These are phyloP conservation scores for Bombus waltoni DNA, from an alignment of 1,140 invertebrate genomes.

Conservation along the genomic window DNA sequence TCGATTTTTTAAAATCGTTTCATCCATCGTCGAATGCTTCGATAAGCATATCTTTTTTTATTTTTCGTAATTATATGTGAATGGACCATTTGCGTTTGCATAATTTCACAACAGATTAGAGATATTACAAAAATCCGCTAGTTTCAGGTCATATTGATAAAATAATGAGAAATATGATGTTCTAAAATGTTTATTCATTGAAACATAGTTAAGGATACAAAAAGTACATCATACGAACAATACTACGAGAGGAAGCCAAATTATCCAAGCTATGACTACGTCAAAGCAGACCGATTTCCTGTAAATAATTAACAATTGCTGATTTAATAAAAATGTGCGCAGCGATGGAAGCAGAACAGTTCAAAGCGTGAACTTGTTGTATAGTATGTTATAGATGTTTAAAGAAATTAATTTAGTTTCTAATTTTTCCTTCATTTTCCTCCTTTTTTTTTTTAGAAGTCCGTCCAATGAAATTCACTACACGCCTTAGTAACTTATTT, in stretches of 20 bases:
- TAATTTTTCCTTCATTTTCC: background rate
- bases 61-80: background rate
- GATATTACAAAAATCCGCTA: background rate
- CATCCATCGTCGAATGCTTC: background rate
- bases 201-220: constrained; percentile 47
- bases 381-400: background rate
- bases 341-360: constrained; percentile 30
- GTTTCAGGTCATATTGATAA: background rate
- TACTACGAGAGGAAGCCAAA: constrained; percentile 54
- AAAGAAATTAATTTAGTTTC: background rate
- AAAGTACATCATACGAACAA: constrained; percentile 37
- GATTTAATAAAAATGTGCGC: constrained; percentile 16
- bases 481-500: constrained; percentile 29
- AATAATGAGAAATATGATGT: background rate
- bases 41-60: background rate
- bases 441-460: background rate
- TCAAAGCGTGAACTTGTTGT: background rate
- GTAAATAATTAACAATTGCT: constrained; percentile 31
- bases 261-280: background rate
- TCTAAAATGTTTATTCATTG: constrained; percentile 40
- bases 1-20: background rate
- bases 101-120: background rate
- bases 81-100: background rate
- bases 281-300: background rate
- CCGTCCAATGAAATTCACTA: background rate